phyloP scores from a whole-genome alignment of 2,888 invertebrate species.

The Odontothrips loti region DNA sequence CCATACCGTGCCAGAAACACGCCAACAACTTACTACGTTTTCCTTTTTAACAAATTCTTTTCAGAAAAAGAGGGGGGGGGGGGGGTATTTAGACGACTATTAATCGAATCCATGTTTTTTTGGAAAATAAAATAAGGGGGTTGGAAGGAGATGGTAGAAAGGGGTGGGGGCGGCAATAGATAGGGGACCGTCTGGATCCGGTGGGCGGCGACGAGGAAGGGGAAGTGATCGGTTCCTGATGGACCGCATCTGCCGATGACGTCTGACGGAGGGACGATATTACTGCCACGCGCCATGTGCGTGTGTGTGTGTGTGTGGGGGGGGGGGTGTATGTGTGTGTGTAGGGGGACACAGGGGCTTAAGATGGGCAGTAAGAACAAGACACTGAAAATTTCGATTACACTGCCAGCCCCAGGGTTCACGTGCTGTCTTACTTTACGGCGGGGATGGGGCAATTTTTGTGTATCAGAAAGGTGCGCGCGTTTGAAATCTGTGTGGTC shows the following conservation, averaged over 20 bases:
- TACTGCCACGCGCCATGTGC: background rate
- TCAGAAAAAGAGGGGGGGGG: background rate
- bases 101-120: too few species aligned
- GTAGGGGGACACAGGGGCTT: too few species aligned
- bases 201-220: background rate
- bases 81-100: too few species aligned
- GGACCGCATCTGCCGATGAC: constrained; percentile 20
- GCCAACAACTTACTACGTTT: too few species aligned
- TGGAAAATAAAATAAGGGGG: background rate
- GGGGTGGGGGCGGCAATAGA: background rate
- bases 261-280: constrained; percentile 6
- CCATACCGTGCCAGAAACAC: too few species aligned
- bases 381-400: too few species aligned
- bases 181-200: background rate
- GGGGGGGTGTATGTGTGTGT: too few species aligned
- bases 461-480: too few species aligned
- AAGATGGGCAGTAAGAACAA: too few species aligned
- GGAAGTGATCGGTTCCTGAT: constrained; percentile 2
- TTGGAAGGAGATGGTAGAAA: background rate
- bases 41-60: too few species aligned
- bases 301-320: too few species aligned
- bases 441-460: too few species aligned
- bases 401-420: background rate
- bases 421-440: background rate
- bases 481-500: background rate